These are phyloP conservation scores for Ormia ochracea DNA, from an alignment of 2,888 invertebrate species.

Conservation along the genomic window DNA sequence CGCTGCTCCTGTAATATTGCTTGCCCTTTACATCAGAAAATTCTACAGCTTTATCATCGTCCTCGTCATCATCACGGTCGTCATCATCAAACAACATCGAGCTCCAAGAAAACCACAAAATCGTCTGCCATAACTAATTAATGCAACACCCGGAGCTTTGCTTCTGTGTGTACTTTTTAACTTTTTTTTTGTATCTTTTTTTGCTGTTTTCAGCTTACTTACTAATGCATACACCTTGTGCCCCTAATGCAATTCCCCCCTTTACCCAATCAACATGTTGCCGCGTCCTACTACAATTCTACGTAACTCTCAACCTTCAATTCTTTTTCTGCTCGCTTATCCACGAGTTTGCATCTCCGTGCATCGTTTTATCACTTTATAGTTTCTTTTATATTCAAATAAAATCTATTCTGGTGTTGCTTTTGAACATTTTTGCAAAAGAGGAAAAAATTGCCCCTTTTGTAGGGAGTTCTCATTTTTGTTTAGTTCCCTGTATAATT, in stretches of 20 bases:
- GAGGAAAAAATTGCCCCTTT: neutral
- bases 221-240: slow-evolving; percentile 51
- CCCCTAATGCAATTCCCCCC: slow-evolving; percentile 50
- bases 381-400: slow-evolving; percentile 24
- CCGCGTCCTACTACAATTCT: neutral
- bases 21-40: slow-evolving; percentile 28
- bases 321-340: slow-evolving; percentile 43
- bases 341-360: slow-evolving; percentile 23
- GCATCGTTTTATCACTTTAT: slow-evolving; percentile 14
- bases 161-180: slow-evolving; percentile 48
- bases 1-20: slow-evolving; percentile 45
- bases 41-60: neutral
- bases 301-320: slow-evolving; percentile 46
- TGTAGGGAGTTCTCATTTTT: slow-evolving; percentile 68
- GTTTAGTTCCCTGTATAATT: slow-evolving; percentile 40
- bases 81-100: slow-evolving; percentile 65
- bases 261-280: neutral
- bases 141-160: slow-evolving; percentile 69
- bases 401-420: slow-evolving; percentile 33
- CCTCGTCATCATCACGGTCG: neutral
- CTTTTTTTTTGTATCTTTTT: neutral
- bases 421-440: slow-evolving; percentile 29
- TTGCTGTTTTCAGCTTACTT: slow-evolving; percentile 66
- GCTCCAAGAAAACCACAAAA: slow-evolving; percentile 72
- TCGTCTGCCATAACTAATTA: slow-evolving; percentile 77